Conservation (phyloP, 2,797 vertebrate species). For the Diplodus puntazzo region DNA sequence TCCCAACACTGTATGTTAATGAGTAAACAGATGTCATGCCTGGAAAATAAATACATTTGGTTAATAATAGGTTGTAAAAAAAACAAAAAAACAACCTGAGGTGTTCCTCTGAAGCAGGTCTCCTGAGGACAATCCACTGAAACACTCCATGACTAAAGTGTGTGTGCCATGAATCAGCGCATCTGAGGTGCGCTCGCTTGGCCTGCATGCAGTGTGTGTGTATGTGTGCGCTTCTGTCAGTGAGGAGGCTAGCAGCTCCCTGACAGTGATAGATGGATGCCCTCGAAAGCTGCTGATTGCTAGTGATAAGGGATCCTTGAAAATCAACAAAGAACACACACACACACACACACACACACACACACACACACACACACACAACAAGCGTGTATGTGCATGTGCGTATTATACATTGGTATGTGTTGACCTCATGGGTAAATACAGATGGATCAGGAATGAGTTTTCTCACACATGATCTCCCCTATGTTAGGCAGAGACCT, state of each 20-base stretch:
- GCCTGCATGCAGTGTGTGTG: not conserved
- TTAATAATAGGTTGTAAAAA: no score
- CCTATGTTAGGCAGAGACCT: no score
- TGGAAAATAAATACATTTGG: not conserved
- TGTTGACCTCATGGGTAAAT: not conserved
- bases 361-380: no score
- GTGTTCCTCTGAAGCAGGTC: not conserved
- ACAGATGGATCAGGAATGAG: not conserved
- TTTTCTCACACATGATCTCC: no score
- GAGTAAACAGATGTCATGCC: not conserved
- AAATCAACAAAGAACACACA: not conserved
- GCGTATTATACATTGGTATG: not conserved
- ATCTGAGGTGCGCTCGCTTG: not conserved
- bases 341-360: no score
- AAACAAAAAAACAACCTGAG: not conserved
- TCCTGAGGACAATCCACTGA: slow-evolving; percentile 1
- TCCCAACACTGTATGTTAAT: not conserved
- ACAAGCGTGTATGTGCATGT: no score
- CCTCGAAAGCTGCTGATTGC: slow-evolving; percentile 38
- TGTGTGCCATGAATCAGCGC: slow-evolving; percentile 8
- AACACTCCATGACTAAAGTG: not conserved
- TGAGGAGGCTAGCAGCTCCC: slow-evolving; percentile 6
- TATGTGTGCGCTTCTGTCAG: slow-evolving; percentile 5
- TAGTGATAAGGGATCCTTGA: slow-evolving; percentile 22
- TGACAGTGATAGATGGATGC: slow-evolving; percentile 42